phyloP scores from a whole-genome alignment of 2,888 invertebrate genomes.

The Pyrochroa serraticornis region DNA sequence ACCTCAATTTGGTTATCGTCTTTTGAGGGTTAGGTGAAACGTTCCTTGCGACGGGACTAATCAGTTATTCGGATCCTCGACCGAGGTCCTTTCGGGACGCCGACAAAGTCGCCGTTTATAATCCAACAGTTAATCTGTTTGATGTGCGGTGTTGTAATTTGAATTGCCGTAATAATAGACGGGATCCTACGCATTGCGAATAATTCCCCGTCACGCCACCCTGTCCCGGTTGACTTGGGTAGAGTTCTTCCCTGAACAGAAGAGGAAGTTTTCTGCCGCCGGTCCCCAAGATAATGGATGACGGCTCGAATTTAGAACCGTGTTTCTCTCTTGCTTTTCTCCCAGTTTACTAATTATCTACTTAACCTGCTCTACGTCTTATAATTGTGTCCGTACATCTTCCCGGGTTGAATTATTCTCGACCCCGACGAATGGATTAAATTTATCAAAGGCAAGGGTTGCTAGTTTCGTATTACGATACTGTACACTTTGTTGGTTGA shows the following conservation, averaged over 20 bases:
- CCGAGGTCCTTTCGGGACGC: background rate
- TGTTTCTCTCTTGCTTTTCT: slow-evolving; percentile 31
- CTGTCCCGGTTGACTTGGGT: background rate
- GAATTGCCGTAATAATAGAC: slow-evolving; percentile 16
- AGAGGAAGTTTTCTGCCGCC: slow-evolving; percentile 12
- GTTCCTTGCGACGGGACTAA: too few species aligned
- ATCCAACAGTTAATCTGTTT: slow-evolving; percentile 7
- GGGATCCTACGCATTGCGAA: slow-evolving; percentile 1
- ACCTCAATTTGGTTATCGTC: too few species aligned
- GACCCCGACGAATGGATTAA: slow-evolving; percentile 30
- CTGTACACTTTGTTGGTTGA: slow-evolving; percentile 17
- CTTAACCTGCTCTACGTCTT: slow-evolving; percentile 42
- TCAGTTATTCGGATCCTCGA: too few species aligned
- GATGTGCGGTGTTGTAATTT: slow-evolving; percentile 17
- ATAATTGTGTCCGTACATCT: slow-evolving; percentile 44
- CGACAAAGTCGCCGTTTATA: background rate
- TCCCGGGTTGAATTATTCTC: slow-evolving; percentile 36
- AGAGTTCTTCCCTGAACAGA: background rate
- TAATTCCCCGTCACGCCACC: slow-evolving; percentile 15
- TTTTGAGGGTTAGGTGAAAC: too few species aligned
- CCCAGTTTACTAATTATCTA: slow-evolving; percentile 44
- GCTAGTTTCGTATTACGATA: slow-evolving; percentile 23
- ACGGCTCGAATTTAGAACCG: slow-evolving; percentile 37
- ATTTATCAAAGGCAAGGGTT: slow-evolving; percentile 28
- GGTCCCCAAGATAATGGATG: slow-evolving; percentile 33